Evolutionary conservation across 2,888 invertebrate genomes (phyloP).

Genomic region (Tanytarsus gracilentus): DNA sequence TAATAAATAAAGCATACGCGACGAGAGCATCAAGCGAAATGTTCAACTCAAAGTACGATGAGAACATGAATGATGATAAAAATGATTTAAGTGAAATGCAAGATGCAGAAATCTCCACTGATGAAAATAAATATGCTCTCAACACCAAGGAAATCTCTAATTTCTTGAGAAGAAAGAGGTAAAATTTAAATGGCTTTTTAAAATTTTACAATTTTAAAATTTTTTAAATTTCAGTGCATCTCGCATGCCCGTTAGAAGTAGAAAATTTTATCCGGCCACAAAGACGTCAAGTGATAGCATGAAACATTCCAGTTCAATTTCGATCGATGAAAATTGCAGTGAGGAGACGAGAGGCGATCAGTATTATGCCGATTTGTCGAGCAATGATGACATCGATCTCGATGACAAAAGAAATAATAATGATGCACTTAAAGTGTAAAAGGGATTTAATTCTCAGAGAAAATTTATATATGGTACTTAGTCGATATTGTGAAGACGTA

Average conservation of each 20-base stretch:
- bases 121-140: too few relatives aligned
- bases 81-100: too few relatives aligned
- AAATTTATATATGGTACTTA: too few relatives aligned
- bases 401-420: slow-evolving; percentile 5
- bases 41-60: not conserved
- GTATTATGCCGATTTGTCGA: not conserved
- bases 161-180: not conserved
- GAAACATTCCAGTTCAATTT: not conserved
- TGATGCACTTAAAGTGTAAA: too few relatives aligned
- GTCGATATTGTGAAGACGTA: too few relatives aligned
- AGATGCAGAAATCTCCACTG: too few relatives aligned
- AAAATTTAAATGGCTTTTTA: not conserved
- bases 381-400: not conserved
- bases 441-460: too few relatives aligned
- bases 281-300: not conserved
- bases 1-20: slow-evolving; percentile 1
- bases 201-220: not conserved
- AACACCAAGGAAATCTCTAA: too few relatives aligned
- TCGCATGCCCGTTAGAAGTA: not conserved
- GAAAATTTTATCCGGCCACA: too few relatives aligned
- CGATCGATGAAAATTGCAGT: not conserved
- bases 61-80: not conserved
- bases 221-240: not conserved
- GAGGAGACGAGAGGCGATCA: not conserved
- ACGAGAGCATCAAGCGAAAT: not conserved